Conservation (phyloP, 2,888 invertebrate species). For the Limnephilus auricula region DNA sequence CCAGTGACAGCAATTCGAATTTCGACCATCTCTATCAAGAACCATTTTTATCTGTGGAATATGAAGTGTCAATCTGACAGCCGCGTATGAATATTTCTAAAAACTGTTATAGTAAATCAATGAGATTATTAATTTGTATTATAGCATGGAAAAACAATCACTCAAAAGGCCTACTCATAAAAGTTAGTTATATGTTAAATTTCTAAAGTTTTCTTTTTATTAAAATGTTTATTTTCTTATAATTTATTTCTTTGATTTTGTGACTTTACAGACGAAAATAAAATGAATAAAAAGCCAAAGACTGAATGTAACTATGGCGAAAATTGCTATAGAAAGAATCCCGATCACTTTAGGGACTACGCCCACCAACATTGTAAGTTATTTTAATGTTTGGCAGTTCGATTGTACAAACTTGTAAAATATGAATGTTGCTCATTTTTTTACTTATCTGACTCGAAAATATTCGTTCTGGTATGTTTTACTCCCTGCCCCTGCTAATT, state of each 20-base stretch:
- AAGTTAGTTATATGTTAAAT: conserved; percentile 9
- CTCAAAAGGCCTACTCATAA: conserved; percentile 29
- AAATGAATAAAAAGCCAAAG: conserved; percentile 68
- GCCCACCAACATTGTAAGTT: conserved; percentile 88
- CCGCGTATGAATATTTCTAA: conserved; percentile 30
- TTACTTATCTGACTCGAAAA: not conserved
- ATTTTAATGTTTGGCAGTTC: not conserved
- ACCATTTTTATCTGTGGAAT: not conserved
- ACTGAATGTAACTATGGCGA: conserved; percentile 85
- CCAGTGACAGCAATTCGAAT: no score
- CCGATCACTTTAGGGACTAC: conserved; percentile 89
- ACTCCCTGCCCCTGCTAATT: not conserved
- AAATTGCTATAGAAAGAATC: conserved; percentile 90
- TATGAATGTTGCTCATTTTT: not conserved
- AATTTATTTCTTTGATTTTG: conserved; percentile 11
- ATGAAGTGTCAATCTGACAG: conserved; percentile 38
- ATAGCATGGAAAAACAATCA: conserved; percentile 46
- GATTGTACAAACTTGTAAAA: not conserved
- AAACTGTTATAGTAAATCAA: not conserved
- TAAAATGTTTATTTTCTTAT: not conserved
- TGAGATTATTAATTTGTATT: not conserved
- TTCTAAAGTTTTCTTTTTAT: not conserved
- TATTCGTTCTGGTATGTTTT: not conserved
- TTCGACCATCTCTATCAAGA: not conserved
- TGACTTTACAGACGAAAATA: conserved; percentile 45